These are phyloP conservation scores for Hecatera dysodea DNA, from an alignment of 2,888 invertebrate genomes.

Conservation along the genomic window DNA sequence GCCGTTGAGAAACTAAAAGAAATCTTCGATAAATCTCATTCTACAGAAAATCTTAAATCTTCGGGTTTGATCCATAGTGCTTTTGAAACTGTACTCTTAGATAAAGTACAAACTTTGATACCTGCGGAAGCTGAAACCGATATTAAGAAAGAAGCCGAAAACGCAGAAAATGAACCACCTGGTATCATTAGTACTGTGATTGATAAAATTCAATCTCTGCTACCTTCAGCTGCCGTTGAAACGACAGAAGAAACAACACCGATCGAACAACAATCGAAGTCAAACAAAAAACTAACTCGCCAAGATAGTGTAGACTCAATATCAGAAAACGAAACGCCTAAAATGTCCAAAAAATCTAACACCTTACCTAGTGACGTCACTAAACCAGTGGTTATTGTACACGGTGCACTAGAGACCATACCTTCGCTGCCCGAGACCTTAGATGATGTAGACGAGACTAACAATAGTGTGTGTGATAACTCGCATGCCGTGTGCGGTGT, in stretches of 20 bases:
- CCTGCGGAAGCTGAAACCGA: conserved; percentile 10
- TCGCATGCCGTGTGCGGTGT: conserved; percentile 90
- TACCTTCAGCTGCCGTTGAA: conserved; percentile 10
- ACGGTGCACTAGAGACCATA: conserved; percentile 86
- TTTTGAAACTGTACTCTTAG: conserved; percentile 87
- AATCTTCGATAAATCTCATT: conserved; percentile 30
- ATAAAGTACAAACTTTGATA: conserved; percentile 81
- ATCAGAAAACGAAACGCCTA: conserved; percentile 73
- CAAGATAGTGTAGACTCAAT: conserved; percentile 85
- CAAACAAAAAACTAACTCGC: conserved; percentile 76
- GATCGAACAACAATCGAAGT: conserved; percentile 59
- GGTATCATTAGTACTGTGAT: conserved; percentile 35
- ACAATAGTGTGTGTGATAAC: conserved; percentile 90
- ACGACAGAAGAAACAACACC: conserved; percentile 9
- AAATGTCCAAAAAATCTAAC: conserved; percentile 83
- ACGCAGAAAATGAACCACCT: conserved; percentile 19
- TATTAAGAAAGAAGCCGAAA: conserved; percentile 23
- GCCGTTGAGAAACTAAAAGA: conserved; percentile 42
- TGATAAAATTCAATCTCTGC: conserved; percentile 32
- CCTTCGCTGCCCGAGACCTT: conserved; percentile 85
- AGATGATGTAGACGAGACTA: conserved; percentile 84
- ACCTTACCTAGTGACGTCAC: conserved; percentile 75
- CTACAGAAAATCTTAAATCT: conserved; percentile 46
- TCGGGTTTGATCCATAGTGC: conserved; percentile 82
- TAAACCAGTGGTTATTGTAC: conserved; percentile 80